Conservation (phyloP, 2,113 vertebrate species). For the Spizaetus ornatus region DNA sequence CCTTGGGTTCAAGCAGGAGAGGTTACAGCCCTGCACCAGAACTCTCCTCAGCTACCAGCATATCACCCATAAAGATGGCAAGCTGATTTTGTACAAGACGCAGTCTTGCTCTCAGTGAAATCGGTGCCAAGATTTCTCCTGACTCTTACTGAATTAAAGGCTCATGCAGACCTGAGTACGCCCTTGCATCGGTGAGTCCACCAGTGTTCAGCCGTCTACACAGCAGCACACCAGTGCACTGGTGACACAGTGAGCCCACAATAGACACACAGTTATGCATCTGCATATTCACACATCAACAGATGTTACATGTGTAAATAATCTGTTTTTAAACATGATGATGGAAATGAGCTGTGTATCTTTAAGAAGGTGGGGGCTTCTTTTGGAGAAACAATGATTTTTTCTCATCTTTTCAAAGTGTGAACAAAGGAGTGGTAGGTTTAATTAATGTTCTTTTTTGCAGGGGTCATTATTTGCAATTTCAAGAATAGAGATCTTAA, state of each 20-base stretch:
- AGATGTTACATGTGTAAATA: background rate
- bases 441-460: conserved; percentile 10
- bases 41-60: background rate
- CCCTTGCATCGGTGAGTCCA: background rate
- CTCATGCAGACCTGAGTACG: background rate
- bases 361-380: background rate
- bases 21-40: background rate
- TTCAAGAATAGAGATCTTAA: background rate
- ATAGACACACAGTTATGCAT: background rate
- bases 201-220: background rate
- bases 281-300: background rate
- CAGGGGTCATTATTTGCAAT: background rate
- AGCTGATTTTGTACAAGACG: background rate
- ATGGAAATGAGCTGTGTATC: background rate
- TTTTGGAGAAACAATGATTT: background rate
- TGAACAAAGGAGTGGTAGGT: background rate
- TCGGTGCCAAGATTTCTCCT: background rate
- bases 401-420: background rate
- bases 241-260: background rate
- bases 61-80: background rate
- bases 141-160: background rate
- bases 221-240: background rate
- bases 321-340: background rate
- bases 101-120: background rate
- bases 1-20: background rate